These are phyloP conservation scores for Trilocha varians DNA, from an alignment of 2,888 invertebrate species.

Conservation along the genomic window DNA sequence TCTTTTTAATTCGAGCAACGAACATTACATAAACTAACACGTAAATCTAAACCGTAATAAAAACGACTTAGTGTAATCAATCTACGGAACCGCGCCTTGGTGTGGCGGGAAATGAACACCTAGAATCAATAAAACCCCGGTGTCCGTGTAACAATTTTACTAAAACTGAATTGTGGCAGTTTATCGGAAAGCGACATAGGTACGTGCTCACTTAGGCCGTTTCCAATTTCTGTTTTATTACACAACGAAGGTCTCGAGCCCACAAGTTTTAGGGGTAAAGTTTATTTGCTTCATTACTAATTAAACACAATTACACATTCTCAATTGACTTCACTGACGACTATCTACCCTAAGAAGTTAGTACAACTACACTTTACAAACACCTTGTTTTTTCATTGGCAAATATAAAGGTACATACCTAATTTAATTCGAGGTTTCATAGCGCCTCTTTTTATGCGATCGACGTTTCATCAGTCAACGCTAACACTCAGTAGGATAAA, in stretches of 20 bases:
- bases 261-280: slow-evolving; percentile 26
- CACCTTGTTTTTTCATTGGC: slow-evolving; percentile 30
- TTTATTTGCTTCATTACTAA: slow-evolving; percentile 19
- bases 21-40: slow-evolving; percentile 73
- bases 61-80: slow-evolving; percentile 63
- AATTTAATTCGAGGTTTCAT: neutral
- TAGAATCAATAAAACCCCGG: slow-evolving; percentile 68
- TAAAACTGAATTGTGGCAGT: slow-evolving; percentile 59
- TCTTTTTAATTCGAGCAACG: slow-evolving; percentile 74
- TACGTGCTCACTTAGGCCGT: slow-evolving; percentile 63
- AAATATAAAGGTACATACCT: slow-evolving; percentile 9
- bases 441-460: slow-evolving; percentile 16
- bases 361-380: slow-evolving; percentile 45
- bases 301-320: slow-evolving; percentile 40
- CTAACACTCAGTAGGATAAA: slow-evolving; percentile 33
- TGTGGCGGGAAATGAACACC: slow-evolving; percentile 51
- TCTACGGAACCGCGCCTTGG: slow-evolving; percentile 52
- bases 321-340: slow-evolving; percentile 53
- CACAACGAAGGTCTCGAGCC: slow-evolving; percentile 54
- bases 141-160: slow-evolving; percentile 32
- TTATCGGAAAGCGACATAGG: slow-evolving; percentile 48
- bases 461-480: slow-evolving; percentile 26
- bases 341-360: slow-evolving; percentile 51
- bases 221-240: slow-evolving; percentile 51
- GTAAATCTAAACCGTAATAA: slow-evolving; percentile 71